These are phyloP conservation scores for Luscinia luscinia DNA, from an alignment of 2,797 vertebrate genomes.

Conservation along the genomic window DNA sequence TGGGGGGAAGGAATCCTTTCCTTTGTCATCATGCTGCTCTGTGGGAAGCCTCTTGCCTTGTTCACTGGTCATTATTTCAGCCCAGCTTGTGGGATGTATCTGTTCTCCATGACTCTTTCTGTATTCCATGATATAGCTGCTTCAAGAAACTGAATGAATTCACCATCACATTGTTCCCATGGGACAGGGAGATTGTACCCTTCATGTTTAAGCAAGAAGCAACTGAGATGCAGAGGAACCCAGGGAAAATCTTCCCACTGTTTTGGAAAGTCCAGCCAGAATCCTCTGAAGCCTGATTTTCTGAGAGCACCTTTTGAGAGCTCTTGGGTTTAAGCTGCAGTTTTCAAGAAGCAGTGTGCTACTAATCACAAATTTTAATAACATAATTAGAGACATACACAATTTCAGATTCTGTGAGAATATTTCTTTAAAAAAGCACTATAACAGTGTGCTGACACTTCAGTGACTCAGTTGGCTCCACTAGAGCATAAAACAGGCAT, in stretches of 20 bases:
- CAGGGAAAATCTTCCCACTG: background rate
- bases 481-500: background rate
- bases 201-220: background rate
- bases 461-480: background rate
- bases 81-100: background rate
- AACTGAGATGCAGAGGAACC: background rate
- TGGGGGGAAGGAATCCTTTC: background rate
- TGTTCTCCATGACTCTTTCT: background rate
- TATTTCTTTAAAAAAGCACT: background rate
- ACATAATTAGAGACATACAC: background rate
- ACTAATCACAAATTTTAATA: background rate
- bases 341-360: background rate
- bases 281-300: background rate
- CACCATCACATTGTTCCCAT: background rate
- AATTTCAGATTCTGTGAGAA: background rate
- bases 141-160: background rate
- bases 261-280: background rate
- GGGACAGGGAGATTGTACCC: background rate
- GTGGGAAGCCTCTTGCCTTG: background rate
- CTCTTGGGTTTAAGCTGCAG: background rate
- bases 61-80: background rate
- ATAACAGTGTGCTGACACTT: background rate
- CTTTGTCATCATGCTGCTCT: background rate
- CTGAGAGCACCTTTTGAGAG: background rate
- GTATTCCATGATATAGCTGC: background rate